phyloP scores from a whole-genome alignment of 1,140 invertebrate genomes.

The Solen grandis region DNA sequence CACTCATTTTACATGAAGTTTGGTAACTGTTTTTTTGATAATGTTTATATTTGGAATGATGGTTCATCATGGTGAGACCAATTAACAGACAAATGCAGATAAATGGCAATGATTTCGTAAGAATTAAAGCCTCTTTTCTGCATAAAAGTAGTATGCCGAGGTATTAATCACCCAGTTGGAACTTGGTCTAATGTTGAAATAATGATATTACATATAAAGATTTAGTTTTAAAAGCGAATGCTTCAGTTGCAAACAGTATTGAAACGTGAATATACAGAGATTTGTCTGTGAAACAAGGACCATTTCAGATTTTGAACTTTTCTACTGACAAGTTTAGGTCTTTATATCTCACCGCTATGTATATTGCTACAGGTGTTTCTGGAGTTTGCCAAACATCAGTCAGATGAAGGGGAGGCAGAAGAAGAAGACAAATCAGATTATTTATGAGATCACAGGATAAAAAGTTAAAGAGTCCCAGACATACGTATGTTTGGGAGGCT shows the following conservation, averaged over 20 bases:
- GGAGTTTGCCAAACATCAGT: slow-evolving; percentile 90
- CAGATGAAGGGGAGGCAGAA: slow-evolving; percentile 71
- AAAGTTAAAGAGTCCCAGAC: too few relatives aligned
- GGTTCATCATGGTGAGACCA: too few relatives aligned
- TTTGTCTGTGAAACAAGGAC: neutral
- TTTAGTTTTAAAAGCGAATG: neutral
- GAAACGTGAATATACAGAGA: neutral
- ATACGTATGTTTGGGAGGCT: too few relatives aligned
- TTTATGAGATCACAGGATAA: too few relatives aligned
- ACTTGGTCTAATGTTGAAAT: neutral
- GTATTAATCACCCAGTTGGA: too few relatives aligned
- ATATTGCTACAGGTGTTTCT: slow-evolving; percentile 85
- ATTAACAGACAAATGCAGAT: too few relatives aligned
- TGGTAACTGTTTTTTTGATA: too few relatives aligned
- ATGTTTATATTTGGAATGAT: too few relatives aligned
- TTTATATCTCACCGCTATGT: neutral
- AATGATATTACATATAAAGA: neutral
- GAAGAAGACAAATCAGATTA: neutral
- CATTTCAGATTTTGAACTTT: neutral
- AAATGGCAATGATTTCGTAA: too few relatives aligned
- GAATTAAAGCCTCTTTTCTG: too few relatives aligned
- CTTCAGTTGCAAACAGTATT: neutral
- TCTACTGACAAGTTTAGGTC: neutral
- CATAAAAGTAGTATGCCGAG: too few relatives aligned
- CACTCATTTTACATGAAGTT: too few relatives aligned